Percentiles rank a stretch among this genome's conserved stretches.
Evolutionary conservation across 2,888 invertebrate species (phyloP).

Genomic region (Achlya flavicornis): DNA sequence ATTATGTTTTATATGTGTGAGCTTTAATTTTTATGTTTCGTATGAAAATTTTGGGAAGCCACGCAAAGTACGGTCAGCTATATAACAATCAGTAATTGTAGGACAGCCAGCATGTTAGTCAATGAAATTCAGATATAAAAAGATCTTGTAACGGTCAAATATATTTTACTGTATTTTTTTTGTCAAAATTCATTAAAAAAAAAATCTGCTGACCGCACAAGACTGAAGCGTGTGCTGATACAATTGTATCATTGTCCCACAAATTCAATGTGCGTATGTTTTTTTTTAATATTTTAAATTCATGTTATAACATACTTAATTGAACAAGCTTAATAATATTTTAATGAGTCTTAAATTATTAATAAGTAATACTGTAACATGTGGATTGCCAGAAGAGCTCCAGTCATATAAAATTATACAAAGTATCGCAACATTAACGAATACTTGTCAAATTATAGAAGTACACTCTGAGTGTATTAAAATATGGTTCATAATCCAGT

Average conservation of each 20-base stretch:
- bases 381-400: constrained; percentile 13
- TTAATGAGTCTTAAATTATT: constrained; percentile 14
- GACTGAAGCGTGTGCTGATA: not conserved
- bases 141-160: too few species aligned
- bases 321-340: constrained; percentile 33
- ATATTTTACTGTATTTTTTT: too few species aligned
- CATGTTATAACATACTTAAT: constrained; percentile 17
- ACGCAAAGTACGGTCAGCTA: constrained; percentile 6
- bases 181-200: too few species aligned
- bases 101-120: too few species aligned
- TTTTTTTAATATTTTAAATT: not conserved
- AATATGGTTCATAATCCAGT: not conserved
- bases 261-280: not conserved
- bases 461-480: not conserved
- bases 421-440: not conserved
- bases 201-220: not conserved
- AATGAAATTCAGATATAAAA: too few species aligned
- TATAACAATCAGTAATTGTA: not conserved
- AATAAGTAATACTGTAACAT: constrained; percentile 22
- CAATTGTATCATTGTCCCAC: not conserved
- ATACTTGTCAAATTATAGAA: not conserved
- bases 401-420: not conserved
- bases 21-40: constrained; percentile 7
- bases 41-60: not conserved
- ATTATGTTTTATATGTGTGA: constrained; percentile 10